Percentiles rank a stretch among this genome's conserved stretches.
These are phyloP conservation scores for Harpalus rubripes DNA, from an alignment of 2,888 invertebrate species.

Conservation along the genomic window DNA sequence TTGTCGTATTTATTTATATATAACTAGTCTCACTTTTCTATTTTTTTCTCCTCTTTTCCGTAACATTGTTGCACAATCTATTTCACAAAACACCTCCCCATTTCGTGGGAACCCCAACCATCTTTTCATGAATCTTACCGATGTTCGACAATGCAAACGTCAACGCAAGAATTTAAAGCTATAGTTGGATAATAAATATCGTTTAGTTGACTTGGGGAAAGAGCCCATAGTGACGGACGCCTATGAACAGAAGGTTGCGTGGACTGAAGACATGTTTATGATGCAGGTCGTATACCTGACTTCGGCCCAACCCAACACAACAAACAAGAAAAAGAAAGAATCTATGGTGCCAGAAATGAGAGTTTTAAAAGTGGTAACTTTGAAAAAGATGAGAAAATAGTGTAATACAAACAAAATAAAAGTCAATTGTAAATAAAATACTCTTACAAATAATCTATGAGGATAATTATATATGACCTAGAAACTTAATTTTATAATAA, in stretches of 20 bases:
- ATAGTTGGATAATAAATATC: background rate
- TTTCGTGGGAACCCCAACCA: background rate
- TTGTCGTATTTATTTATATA: no score
- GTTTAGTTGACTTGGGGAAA: background rate
- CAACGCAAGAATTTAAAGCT: constrained; percentile 2
- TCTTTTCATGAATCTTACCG: background rate
- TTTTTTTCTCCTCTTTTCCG: no score
- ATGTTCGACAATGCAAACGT: background rate
- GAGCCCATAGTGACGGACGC: background rate
- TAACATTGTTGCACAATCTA: background rate
- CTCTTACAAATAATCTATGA: no score
- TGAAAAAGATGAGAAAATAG: background rate
- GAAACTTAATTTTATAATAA: no score
- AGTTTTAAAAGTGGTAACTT: background rate
- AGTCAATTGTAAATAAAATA: no score
- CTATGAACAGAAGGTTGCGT: background rate
- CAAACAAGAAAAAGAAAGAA: background rate
- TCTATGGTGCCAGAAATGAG: background rate
- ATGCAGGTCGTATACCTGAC: background rate
- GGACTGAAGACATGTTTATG: constrained; percentile 4
- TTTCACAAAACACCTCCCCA: background rate
- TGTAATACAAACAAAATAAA: no score
- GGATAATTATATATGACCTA: no score
- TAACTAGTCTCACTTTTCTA: no score
- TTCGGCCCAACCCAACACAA: background rate